Base-by-base conservation (phyloP, 2,888 invertebrate genomes). In the Cosmia pyralina region DNA sequence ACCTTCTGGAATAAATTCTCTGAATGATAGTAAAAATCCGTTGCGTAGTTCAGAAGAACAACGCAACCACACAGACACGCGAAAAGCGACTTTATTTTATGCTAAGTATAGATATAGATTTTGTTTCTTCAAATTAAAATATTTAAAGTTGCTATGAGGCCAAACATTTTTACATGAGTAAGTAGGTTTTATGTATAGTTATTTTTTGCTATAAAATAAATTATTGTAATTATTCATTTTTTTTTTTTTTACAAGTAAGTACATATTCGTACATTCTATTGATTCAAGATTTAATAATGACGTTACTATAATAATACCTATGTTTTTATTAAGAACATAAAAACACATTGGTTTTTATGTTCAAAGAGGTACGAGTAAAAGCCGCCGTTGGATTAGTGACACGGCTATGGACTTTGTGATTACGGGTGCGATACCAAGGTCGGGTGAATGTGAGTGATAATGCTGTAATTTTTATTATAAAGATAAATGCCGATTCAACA, bases 331-430 rank as follows among this genome's bases (percentile, higher is more conserved):
- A 17, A 13, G n/a, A 48, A 46, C 5, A 62, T 62, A 50, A 69
- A 55, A 60, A 48, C 15, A 34, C 34, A 46, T 57, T 57, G 34
- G 55, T 28, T 64, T 57, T 34, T 75, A 41, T 41, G 10, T 41
- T 41, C 4, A 44, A 44, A 34, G 19, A 44, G 48, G 28, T n/a
- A n/a, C n/a, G n/a, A n/a, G n/a, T 60, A 60, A 34, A 46, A 19
- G 10, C 55, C 4, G 28, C n/a, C n/a, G 22, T 74, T 57, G n/a
- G 15, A 28, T 57, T n/a, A 63, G 74, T 28, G 62, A 74, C 38
- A 60, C 19, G 59, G 46, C 38, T 62, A 19, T 62, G 28, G 41
- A 57, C 48, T 62, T 62, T 15, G 38, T 60, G 55, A 60, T 60
- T 38, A 48, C 48, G 7, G 48, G 41, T 62, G 62, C 19, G 28